phyloP scores from a whole-genome alignment of 1,140 invertebrate genomes.

The Zelostemma sp. region DNA sequence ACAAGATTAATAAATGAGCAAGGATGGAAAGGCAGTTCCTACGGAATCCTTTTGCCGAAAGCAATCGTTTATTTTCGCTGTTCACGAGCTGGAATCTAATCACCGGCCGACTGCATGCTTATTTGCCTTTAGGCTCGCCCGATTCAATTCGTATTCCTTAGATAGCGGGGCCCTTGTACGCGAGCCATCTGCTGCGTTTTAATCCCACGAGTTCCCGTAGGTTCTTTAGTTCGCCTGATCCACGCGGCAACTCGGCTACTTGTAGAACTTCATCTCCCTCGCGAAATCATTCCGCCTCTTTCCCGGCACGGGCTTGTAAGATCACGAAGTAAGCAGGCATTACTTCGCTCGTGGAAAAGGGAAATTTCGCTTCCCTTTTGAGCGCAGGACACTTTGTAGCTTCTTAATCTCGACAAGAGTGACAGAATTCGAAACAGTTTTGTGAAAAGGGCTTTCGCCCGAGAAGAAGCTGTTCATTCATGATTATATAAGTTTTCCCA shows the following conservation, averaged over 20 bases:
- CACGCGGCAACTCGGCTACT: conserved; percentile 48
- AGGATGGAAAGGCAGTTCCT: no score
- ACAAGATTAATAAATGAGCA: no score
- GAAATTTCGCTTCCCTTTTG: conserved; percentile 14
- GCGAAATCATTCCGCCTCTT: conserved; percentile 56
- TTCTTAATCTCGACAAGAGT: no score
- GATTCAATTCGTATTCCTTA: conserved; percentile 63
- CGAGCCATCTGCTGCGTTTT: conserved; percentile 62
- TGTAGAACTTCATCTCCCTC: conserved; percentile 60
- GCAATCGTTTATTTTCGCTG: background rate
- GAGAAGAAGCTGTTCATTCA: no score
- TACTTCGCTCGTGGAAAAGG: conserved; percentile 28
- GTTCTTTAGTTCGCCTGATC: conserved; percentile 37
- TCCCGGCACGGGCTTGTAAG: conserved; percentile 32
- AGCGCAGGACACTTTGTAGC: no score
- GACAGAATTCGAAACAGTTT: no score
- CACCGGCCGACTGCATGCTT: conserved; percentile 28
- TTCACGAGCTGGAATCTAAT: conserved; percentile 34
- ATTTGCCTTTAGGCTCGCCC: conserved; percentile 42
- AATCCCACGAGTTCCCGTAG: conserved; percentile 56
- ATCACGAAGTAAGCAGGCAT: conserved; percentile 41
- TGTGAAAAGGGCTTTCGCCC: no score
- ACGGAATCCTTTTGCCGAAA: background rate
- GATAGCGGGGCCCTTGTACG: conserved; percentile 56
- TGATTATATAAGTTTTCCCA: no score